Conservation (phyloP, 2,888 invertebrate genomes). For the Alentia gelatinosa region DNA sequence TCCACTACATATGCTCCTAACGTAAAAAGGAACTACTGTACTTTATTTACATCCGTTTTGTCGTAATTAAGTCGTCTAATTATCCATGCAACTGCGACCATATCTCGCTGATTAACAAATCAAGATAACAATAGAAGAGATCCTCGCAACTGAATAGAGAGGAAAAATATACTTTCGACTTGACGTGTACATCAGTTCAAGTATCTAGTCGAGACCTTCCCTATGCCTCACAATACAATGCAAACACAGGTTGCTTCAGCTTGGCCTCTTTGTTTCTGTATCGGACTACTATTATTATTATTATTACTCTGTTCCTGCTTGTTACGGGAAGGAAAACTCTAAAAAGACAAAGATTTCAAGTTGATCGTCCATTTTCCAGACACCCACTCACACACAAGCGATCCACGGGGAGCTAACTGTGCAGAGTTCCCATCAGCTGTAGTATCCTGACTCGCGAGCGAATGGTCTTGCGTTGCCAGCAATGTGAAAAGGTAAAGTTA, state of each 20-base stretch:
- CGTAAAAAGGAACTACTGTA: background rate
- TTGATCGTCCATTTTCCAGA: constrained; percentile 3
- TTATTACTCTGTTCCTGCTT: background rate
- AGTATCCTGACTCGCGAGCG: background rate
- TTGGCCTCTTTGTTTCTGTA: no score
- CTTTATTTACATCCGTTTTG: background rate
- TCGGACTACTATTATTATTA: no score
- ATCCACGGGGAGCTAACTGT: background rate
- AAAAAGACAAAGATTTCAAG: constrained; percentile 19
- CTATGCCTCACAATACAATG: background rate
- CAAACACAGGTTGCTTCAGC: background rate
- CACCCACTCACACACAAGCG: constrained; percentile 3
- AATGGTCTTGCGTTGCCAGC: background rate
- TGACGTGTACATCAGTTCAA: background rate
- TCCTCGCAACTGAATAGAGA: background rate
- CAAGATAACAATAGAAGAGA: background rate
- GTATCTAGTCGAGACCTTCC: constrained; percentile 32
- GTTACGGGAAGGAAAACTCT: background rate
- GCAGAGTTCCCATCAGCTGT: background rate
- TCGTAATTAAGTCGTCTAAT: no score
- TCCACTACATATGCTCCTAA: background rate
- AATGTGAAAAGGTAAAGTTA: background rate
- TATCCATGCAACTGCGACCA: background rate
- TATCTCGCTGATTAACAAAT: background rate
- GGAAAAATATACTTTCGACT: background rate